These are phyloP conservation scores for Potamilus streckersoni DNA, from an alignment of 1,140 invertebrate genomes.

Conservation along the genomic window DNA sequence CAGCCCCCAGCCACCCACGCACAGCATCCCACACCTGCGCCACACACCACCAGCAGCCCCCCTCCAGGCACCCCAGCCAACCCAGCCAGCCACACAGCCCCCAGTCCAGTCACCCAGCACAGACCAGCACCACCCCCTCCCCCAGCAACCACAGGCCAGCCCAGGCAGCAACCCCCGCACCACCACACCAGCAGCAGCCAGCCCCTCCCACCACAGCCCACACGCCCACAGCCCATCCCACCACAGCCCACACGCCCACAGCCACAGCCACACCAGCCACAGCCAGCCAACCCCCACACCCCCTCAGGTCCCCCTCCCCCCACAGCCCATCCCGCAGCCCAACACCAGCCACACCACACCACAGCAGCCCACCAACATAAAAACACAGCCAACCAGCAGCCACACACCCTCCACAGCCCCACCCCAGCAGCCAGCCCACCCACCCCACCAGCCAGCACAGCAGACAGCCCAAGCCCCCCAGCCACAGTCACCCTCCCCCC, in stretches of 20 bases:
- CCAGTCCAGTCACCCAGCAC: not conserved
- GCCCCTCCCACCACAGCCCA: slow-evolving; percentile 13
- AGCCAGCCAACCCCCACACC: too few species aligned
- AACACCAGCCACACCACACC: not conserved
- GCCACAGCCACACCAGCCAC: slow-evolving; percentile 18
- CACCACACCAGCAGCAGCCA: slow-evolving; percentile 9
- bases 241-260: slow-evolving; percentile 21
- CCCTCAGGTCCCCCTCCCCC: slow-evolving; percentile 1
- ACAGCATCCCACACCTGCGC: not conserved
- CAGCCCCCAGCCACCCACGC: not conserved
- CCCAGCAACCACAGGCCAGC: slow-evolving; percentile 23
- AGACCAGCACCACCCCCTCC: slow-evolving; percentile 15
- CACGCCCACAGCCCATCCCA: slow-evolving; percentile 34
- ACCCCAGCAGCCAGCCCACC: too few species aligned
- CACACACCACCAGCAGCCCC: not conserved
- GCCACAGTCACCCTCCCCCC: too few species aligned
- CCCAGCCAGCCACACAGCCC: not conserved
- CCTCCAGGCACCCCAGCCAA: not conserved
- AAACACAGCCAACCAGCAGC: too few species aligned
- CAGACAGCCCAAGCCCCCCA: too few species aligned
- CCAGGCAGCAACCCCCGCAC: slow-evolving; percentile 3
- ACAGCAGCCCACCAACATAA: too few species aligned
- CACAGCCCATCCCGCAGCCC: not conserved
- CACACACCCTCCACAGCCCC: too few species aligned
- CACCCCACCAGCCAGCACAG: too few species aligned